A percentile compares a stretch with the other conserved stretches of the same genome.
phyloP scores from a whole-genome alignment of 2,888 invertebrate species.

The Limnephilus auricula region DNA sequence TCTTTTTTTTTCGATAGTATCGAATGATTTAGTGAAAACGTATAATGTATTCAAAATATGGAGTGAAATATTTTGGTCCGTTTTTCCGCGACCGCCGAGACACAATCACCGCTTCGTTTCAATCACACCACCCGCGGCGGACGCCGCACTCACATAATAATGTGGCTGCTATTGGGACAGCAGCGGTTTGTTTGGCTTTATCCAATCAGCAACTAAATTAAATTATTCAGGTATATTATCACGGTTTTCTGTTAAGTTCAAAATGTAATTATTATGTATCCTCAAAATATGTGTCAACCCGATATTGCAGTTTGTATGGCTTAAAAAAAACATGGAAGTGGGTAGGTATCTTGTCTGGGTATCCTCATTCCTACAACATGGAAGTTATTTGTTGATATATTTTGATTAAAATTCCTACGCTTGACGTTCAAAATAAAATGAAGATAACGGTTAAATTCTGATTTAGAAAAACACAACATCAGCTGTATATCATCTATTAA shows the following conservation, averaged over 20 bases:
- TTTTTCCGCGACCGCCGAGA: not conserved
- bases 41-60: not conserved
- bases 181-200: not conserved
- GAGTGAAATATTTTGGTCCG: not conserved
- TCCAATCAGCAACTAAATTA: not conserved
- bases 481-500: too few species aligned
- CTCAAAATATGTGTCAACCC: not conserved
- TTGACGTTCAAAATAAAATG: too few species aligned
- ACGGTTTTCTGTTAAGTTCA: not conserved
- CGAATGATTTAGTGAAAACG: not conserved
- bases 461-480: too few species aligned
- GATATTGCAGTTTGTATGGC: not conserved
- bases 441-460: too few species aligned
- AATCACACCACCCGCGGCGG: not conserved
- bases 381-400: too few species aligned
- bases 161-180: not conserved
- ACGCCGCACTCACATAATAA: not conserved
- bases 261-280: not conserved
- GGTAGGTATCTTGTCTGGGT: not conserved
- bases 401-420: too few species aligned
- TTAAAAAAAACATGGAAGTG: not conserved
- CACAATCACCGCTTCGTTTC: not conserved
- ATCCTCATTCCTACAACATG: too few species aligned
- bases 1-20: not conserved
- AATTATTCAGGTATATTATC: not conserved